Conservation (phyloP, 2,888 invertebrate species). For the Pterostichus niger region DNA sequence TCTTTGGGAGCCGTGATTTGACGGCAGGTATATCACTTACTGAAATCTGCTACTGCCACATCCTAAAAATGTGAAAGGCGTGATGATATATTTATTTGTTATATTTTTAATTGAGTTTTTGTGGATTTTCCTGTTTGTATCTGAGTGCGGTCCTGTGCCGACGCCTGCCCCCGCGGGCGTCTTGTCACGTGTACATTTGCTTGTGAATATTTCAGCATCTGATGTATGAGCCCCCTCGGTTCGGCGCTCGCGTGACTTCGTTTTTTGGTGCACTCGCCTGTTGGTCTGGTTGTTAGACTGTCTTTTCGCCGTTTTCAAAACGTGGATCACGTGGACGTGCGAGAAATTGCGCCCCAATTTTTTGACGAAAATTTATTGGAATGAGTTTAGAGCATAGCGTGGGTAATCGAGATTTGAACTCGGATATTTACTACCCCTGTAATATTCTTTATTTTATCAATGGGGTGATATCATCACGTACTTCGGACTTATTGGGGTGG, state of each 20-base stretch:
- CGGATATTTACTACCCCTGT: not conserved
- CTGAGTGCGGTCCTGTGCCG: not conserved
- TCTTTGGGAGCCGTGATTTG: too few relatives aligned
- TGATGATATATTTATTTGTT: too few relatives aligned
- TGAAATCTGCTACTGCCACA: too few relatives aligned
- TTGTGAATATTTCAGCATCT: constrained; percentile 52
- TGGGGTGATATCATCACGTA: constrained; percentile 38
- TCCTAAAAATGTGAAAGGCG: too few relatives aligned
- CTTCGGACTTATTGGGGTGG: not conserved
- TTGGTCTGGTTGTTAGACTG: constrained; percentile 31
- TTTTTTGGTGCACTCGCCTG: not conserved
- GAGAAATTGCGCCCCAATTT: constrained; percentile 26
- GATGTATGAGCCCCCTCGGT: constrained; percentile 39
- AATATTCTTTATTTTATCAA: constrained; percentile 30
- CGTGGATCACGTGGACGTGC: constrained; percentile 37
- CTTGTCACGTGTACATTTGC: constrained; percentile 50
- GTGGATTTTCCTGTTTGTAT: not conserved
- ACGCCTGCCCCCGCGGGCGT: constrained; percentile 14
- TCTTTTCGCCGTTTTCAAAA: constrained; percentile 26
- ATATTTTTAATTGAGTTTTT: not conserved
- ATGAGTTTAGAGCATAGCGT: constrained; percentile 27
- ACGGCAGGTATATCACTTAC: too few relatives aligned
- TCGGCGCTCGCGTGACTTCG: constrained; percentile 1
- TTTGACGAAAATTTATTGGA: constrained; percentile 45
- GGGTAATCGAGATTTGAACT: constrained; percentile 34